Conservation (phyloP, 2,888 invertebrate genomes). For the Ectobius pallidus region DNA sequence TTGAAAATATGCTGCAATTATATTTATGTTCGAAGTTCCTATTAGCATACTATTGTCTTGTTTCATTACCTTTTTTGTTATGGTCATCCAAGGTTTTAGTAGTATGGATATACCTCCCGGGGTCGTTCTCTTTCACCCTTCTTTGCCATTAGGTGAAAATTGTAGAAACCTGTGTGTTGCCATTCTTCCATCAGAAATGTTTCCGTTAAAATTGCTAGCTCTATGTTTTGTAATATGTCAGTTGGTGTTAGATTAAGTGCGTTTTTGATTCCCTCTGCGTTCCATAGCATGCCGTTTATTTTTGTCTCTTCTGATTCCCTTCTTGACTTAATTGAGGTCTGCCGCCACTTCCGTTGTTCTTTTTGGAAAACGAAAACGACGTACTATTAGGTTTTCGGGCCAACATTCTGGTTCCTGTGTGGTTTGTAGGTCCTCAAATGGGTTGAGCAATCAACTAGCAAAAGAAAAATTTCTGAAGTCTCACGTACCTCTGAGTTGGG, state of each 20-base stretch:
- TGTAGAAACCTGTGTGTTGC: not conserved
- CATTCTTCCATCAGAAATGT: not conserved
- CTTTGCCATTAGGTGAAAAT: not conserved
- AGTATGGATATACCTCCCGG: too few relatives aligned
- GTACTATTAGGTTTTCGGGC: not conserved
- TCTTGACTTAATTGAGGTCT: not conserved
- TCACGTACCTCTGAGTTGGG: too few relatives aligned
- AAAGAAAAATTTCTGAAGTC: too few relatives aligned
- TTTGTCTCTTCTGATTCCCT: not conserved
- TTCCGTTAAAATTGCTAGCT: too few relatives aligned
- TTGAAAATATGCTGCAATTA: too few relatives aligned
- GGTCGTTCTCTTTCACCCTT: not conserved
- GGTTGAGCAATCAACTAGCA: too few relatives aligned
- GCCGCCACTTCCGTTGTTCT: not conserved
- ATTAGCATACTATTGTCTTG: too few relatives aligned
- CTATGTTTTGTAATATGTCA: too few relatives aligned
- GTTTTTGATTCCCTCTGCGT: too few relatives aligned
- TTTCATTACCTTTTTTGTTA: not conserved
- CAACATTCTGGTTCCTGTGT: not conserved
- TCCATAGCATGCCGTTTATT: not conserved
- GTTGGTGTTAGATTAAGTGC: not conserved
- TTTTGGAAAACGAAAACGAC: not conserved
- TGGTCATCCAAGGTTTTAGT: not conserved
- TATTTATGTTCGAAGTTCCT: too few relatives aligned
- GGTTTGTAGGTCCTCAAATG: not conserved